A percentile compares a stretch with the other conserved stretches of the same genome.
These are phyloP conservation scores for Eupithecia subumbrata DNA, from an alignment of 2,888 invertebrate genomes.

Conservation along the genomic window DNA sequence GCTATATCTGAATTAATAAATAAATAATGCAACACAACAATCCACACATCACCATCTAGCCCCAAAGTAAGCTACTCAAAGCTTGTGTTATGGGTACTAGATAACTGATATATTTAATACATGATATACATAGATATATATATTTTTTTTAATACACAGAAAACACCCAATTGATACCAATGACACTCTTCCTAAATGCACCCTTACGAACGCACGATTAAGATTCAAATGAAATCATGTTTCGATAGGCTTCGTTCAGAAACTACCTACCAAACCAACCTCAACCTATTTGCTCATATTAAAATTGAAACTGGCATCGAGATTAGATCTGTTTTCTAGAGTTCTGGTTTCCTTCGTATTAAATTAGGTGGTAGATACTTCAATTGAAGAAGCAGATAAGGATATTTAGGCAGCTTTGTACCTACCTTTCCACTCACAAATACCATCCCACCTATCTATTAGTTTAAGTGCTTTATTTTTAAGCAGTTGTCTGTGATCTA, in stretches of 20 bases:
- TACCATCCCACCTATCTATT: constrained; percentile 3
- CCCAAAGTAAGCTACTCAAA: too few relatives aligned
- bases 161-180: too few relatives aligned
- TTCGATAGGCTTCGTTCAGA: background rate
- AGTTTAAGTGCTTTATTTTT: constrained; percentile 10
- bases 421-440: background rate
- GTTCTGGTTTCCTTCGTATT: background rate
- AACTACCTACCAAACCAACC: background rate
- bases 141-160: too few relatives aligned
- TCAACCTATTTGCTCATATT: background rate
- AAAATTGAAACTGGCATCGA: background rate
- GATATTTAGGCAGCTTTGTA: background rate
- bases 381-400: background rate
- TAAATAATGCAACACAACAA: too few relatives aligned
- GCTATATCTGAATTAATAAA: too few relatives aligned
- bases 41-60: too few relatives aligned
- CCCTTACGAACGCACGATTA: too few relatives aligned
- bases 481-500: constrained; percentile 9
- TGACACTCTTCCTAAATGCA: too few relatives aligned
- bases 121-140: too few relatives aligned
- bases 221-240: background rate
- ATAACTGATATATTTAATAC: too few relatives aligned
- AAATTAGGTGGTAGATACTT: background rate
- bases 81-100: too few relatives aligned
- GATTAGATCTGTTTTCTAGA: background rate